Base-by-base conservation (phyloP, 2,888 invertebrate genomes). In the Palloptera scutellata region DNA sequence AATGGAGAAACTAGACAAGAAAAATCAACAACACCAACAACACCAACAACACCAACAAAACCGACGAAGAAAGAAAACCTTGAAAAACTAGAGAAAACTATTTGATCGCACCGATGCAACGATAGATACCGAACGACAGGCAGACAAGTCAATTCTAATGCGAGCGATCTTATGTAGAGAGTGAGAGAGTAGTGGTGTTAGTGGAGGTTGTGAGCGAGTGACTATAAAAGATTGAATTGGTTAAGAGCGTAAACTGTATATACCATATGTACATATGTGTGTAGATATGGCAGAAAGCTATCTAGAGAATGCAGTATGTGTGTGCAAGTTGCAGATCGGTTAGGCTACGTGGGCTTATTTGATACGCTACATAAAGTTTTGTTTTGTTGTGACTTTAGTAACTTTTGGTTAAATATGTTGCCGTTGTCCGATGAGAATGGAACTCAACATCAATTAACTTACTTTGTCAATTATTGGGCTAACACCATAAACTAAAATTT, bases 131-230 rank as follows among this genome's bases (percentile, higher is more conserved):
- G 30, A 30, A 4, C 2, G 43, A 5, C 11, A 15, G 30, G 15
- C 11, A 64, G n/a, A 45, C 43, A 48, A 17, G 10, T 54, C 10
- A 61, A 61, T 61, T 66, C 57, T 61, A 61, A 66, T 61, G 55
- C 55, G 12, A 40, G 9, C 6, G 10, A 54, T 40, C 17, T n/a
- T n/a, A 12, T 60, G 13, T 19, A 12, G 42, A 17, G 17, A 4
- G 45, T 19, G 12, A 17, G 68, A 65, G 65, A 67, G 64, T 65
- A 60, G 52, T 52, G 57, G 59, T 30, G 43, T 58, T 59, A 48
- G 48, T 69, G 66, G 69, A 69, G 67, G 71, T 66, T 69, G 69
- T 66, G 69, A 71, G 69, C 61, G 30, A 30, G 60, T 11, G 19
- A 4, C 17, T 17, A 53, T 13, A 2, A 48, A 48, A n/a, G 15